Base-by-base conservation (phyloP, 2,113 vertebrate genomes). In the Cromileptes altivelis region DNA sequence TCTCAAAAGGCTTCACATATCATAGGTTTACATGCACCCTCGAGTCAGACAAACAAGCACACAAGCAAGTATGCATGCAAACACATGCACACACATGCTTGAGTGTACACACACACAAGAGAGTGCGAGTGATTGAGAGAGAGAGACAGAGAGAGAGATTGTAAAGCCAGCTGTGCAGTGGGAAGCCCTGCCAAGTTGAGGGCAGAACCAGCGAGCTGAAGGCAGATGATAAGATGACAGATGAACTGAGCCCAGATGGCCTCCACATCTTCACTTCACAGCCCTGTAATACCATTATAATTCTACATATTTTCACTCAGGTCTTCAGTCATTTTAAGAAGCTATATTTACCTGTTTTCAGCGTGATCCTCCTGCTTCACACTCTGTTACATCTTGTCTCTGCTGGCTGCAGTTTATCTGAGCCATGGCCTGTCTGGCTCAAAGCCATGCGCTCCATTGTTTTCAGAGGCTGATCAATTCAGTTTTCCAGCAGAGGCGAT, bases 161-260 rank as follows among this genome's bases (percentile, higher is more conserved):
- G 63, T 79, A 81, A 77, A 90, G 85, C 88, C 91, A 93, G 91
- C 91, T 93, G 89, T 89, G 92, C 85, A 9, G 88, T 50, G 57
- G 78, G 75, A 81, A 82, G 74, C 78, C 53, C 76, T 91, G 92
- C 91, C 89, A 91, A 91, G 89, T 84, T 81, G 74, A 85, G 88
- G 73, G 80, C 85, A 84, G 84, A 75, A 65, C 14, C 79, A 73
- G 86, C 4, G 78, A 90, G 86, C 85, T 81, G 87, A 79, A 85
- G 88, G 87, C 88, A 88, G 81, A 90, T 67, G 84, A 91, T 81
- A 84, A 90, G 91, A 92, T 84, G 89, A 89, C 87, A 90, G 89
- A 92, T 88, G 82, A 89, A 90, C 83, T 68, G 83, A 90, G 85
- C 78, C 85, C 91, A 93, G 89, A 88, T 93, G 92, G 91, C 87